Conservation (phyloP, 2,888 invertebrate genomes). For the Atethmia centrago region DNA sequence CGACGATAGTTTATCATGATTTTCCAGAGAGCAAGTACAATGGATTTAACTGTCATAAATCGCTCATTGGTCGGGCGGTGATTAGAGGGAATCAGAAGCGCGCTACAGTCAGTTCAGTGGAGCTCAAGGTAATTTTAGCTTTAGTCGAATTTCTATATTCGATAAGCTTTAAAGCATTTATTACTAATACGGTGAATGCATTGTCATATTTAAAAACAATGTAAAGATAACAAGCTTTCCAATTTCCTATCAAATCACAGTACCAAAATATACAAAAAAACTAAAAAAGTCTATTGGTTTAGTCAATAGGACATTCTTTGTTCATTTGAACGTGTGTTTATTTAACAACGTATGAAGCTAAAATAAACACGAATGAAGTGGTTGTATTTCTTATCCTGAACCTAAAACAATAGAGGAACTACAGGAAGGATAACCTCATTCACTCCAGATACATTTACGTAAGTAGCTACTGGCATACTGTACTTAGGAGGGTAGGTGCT, state of each 20-base stretch:
- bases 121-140: constrained; percentile 12
- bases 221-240: neutral
- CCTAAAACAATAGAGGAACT: constrained; percentile 52
- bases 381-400: constrained; percentile 41
- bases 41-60: constrained; percentile 58
- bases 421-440: constrained; percentile 29
- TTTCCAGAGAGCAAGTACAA: constrained; percentile 57
- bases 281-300: constrained; percentile 3
- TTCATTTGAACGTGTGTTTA: constrained; percentile 27
- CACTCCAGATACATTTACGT: constrained; percentile 26
- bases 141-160: constrained; percentile 4
- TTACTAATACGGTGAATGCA: too few relatives aligned
- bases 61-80: constrained; percentile 47
- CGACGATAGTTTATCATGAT: constrained; percentile 58
- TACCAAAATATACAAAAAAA: constrained; percentile 15
- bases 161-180: neutral
- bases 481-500: neutral
- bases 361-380: constrained; percentile 33
- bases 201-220: neutral
- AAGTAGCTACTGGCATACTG: constrained; percentile 10
- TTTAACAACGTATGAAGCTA: constrained; percentile 28
- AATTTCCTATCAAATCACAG: constrained; percentile 19
- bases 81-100: constrained; percentile 41
- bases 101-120: constrained; percentile 37
- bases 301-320: constrained; percentile 23